phyloP scores from a whole-genome alignment of 2,113 vertebrate genomes.

The Pelusios castaneus region DNA sequence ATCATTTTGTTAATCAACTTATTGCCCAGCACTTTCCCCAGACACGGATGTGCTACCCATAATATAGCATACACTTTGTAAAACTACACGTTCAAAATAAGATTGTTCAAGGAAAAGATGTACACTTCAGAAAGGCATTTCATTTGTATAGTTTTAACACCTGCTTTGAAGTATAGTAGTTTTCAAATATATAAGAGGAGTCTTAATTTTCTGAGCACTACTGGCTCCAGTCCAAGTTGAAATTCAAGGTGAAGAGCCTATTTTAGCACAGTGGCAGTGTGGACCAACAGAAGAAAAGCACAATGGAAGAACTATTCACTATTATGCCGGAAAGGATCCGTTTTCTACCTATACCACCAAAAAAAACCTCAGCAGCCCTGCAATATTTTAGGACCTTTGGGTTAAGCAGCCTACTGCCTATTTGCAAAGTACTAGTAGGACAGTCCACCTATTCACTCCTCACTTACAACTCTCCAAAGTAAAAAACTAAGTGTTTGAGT shows the following conservation, averaged over 20 bases:
- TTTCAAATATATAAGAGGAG: not conserved
- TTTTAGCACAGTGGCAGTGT: not conserved
- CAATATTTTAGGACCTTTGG: not conserved
- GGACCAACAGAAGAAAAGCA: not conserved
- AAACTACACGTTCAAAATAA: not conserved
- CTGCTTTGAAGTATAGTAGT: not conserved
- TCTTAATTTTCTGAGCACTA: not conserved
- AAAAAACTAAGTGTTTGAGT: not conserved
- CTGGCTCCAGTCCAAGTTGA: not conserved
- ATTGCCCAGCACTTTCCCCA: not conserved
- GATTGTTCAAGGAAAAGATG: not conserved
- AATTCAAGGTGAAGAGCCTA: not conserved
- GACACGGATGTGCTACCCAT: not conserved
- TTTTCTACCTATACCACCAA: not conserved
- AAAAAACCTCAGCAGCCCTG: not conserved
- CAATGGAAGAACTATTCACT: not conserved
- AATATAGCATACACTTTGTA: not conserved
- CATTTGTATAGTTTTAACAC: not conserved
- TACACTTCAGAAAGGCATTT: not conserved
- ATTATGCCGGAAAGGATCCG: not conserved
- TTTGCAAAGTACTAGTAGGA: not conserved
- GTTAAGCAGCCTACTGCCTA: not conserved
- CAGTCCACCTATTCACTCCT: not conserved
- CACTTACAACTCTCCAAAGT: not conserved
- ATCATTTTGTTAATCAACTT: not conserved